Conservation (phyloP, 1,140 invertebrate species). For the Pseudomyrmex sp. region DNA sequence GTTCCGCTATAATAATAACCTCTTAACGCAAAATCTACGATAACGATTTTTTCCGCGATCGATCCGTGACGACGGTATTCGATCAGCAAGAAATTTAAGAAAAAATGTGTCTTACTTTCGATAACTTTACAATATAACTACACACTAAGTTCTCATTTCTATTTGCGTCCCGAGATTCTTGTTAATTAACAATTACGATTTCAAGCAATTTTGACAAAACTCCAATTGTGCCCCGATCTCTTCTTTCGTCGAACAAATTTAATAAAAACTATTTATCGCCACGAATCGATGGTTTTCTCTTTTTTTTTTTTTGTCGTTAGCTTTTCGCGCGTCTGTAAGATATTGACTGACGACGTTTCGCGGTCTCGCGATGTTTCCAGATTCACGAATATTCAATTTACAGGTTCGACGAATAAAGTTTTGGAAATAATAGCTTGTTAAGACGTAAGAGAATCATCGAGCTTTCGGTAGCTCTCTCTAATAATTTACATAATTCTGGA, state of each 20-base stretch:
- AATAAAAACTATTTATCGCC: background rate
- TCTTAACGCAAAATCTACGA: constrained; percentile 51
- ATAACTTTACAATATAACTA: no score
- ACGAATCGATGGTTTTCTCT: constrained; percentile 63
- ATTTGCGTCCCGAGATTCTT: no score
- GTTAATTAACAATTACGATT: no score
- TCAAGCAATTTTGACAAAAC: no score
- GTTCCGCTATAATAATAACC: constrained; percentile 48
- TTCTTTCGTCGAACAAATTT: no score
- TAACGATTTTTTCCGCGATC: constrained; percentile 31
- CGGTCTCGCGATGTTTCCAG: constrained; percentile 31
- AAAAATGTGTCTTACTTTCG: background rate
- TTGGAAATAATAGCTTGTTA: background rate
- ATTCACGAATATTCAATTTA: constrained; percentile 7
- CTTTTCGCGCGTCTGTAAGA: constrained; percentile 23
- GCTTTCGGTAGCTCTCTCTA: no score
- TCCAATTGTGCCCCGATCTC: no score
- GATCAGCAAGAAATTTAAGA: background rate
- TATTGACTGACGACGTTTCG: constrained; percentile 45
- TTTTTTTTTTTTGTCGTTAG: constrained; percentile 40
- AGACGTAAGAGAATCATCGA: no score
- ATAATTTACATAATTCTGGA: background rate
- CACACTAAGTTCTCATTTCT: no score
- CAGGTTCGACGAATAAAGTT: background rate
- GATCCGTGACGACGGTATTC: constrained; percentile 60